Conservation (phyloP, 2,888 invertebrate species). For the Diarsia rubi region DNA sequence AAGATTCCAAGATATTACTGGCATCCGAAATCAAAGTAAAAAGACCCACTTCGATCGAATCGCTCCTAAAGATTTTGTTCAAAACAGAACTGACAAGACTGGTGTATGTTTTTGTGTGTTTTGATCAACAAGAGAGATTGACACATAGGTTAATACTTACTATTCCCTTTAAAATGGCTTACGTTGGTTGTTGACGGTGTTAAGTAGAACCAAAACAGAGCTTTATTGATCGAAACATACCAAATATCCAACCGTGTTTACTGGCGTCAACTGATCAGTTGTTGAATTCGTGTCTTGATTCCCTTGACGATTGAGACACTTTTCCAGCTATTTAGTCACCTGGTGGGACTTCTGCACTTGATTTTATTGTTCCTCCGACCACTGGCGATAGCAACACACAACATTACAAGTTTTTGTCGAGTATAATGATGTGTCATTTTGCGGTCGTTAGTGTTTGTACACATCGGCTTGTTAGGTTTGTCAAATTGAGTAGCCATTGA, state of each 20-base stretch:
- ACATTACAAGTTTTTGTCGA: conserved; percentile 53
- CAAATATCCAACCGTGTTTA: neutral
- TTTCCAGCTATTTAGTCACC: no score
- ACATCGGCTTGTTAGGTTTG: conserved; percentile 40
- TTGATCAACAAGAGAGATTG: neutral
- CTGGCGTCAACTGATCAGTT: neutral
- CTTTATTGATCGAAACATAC: neutral
- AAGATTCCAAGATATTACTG: neutral
- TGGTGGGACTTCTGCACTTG: conserved; percentile 12
- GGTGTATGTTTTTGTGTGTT: neutral
- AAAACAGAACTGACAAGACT: neutral
- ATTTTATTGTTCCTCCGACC: neutral
- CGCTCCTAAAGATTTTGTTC: neutral
- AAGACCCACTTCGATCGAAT: conserved; percentile 1
- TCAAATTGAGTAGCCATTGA: conserved; percentile 27
- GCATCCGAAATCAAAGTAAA: neutral
- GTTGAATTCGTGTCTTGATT: neutral
- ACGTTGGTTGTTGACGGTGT: neutral
- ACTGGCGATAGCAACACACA: conserved; percentile 21
- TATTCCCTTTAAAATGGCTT: neutral
- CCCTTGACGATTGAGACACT: neutral
- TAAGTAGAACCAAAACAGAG: neutral
- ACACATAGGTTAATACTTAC: neutral
- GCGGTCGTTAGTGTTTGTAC: conserved; percentile 48
- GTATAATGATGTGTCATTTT: conserved; percentile 54